A percentile compares a stretch with the other conserved stretches of the same genome.
These are phyloP conservation scores for Pteria penguin DNA, from an alignment of 2,888 invertebrate genomes.

Conservation along the genomic window DNA sequence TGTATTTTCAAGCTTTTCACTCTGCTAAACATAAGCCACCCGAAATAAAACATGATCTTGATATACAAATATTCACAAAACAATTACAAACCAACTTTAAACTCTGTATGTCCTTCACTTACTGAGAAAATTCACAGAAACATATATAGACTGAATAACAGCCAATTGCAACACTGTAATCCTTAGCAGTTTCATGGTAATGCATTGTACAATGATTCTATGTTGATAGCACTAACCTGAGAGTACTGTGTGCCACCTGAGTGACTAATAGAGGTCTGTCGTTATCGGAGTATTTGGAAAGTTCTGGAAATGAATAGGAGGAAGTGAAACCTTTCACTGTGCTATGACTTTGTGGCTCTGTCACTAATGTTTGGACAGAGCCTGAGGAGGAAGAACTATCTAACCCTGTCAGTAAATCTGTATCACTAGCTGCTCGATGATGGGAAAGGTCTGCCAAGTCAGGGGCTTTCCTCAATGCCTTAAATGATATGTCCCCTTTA, in stretches of 20 bases:
- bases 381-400: slow-evolving; percentile 36
- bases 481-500: background rate
- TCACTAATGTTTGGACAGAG: slow-evolving; percentile 44
- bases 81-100: too few species aligned
- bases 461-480: background rate
- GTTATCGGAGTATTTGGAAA: slow-evolving; percentile 58
- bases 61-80: too few species aligned
- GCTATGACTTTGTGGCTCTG: slow-evolving; percentile 18
- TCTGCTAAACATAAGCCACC: too few species aligned
- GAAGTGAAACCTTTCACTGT: slow-evolving; percentile 47
- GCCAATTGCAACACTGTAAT: too few species aligned
- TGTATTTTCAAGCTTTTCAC: too few species aligned
- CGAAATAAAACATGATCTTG: too few species aligned
- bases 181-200: too few species aligned
- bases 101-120: too few species aligned
- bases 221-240: slow-evolving; percentile 71
- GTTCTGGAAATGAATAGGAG: slow-evolving; percentile 71
- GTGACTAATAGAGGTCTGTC: slow-evolving; percentile 68
- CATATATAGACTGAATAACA: too few species aligned
- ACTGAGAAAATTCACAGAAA: too few species aligned
- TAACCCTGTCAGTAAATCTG: slow-evolving; percentile 58
- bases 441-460: slow-evolving; percentile 22
- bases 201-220: too few species aligned
- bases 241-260: slow-evolving; percentile 71
- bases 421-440: slow-evolving; percentile 64